Evolutionary conservation across 2,113 vertebrate genomes (phyloP).

Genomic region (Spea multiplicata): DNA sequence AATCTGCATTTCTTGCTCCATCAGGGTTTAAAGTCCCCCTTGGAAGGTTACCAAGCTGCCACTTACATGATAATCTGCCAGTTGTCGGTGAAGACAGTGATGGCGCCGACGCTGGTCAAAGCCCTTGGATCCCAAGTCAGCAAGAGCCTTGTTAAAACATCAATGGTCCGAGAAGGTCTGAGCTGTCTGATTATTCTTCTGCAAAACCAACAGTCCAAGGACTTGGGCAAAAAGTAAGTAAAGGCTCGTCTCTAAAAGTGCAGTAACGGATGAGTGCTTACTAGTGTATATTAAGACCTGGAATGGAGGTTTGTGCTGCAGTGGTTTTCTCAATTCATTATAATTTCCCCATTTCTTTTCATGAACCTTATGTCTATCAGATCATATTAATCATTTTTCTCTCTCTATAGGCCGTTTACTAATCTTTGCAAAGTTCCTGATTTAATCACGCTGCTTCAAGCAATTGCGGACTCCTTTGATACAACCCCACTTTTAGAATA

Average conservation of each 20-base stretch:
- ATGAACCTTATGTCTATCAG: no score
- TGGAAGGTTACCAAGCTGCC: slow-evolving; percentile 86
- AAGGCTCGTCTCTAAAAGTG: not conserved
- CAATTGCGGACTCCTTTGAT: slow-evolving; percentile 73
- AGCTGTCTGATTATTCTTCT: slow-evolving; percentile 83
- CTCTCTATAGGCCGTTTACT: slow-evolving; percentile 68
- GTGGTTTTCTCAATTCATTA: no score
- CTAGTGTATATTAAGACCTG: no score
- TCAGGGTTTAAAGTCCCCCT: slow-evolving; percentile 85
- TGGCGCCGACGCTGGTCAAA: slow-evolving; percentile 78
- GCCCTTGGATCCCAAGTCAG: slow-evolving; percentile 75
- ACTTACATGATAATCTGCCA: slow-evolving; percentile 92
- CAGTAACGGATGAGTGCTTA: not conserved
- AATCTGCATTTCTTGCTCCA: no score
- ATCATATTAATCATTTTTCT: not conserved
- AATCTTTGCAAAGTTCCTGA: slow-evolving; percentile 68
- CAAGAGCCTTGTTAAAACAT: slow-evolving; percentile 71
- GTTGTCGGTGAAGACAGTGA: slow-evolving; percentile 81
- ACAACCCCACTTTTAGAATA: slow-evolving; percentile 78
- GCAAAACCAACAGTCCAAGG: slow-evolving; percentile 82
- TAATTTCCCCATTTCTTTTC: no score
- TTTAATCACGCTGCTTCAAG: slow-evolving; percentile 68
- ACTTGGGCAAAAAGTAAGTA: slow-evolving; percentile 78
- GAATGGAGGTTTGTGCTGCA: not conserved
- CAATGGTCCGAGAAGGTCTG: slow-evolving; percentile 76